Conservation (phyloP, 2,797 vertebrate genomes). For the Chloroceryle inda region DNA sequence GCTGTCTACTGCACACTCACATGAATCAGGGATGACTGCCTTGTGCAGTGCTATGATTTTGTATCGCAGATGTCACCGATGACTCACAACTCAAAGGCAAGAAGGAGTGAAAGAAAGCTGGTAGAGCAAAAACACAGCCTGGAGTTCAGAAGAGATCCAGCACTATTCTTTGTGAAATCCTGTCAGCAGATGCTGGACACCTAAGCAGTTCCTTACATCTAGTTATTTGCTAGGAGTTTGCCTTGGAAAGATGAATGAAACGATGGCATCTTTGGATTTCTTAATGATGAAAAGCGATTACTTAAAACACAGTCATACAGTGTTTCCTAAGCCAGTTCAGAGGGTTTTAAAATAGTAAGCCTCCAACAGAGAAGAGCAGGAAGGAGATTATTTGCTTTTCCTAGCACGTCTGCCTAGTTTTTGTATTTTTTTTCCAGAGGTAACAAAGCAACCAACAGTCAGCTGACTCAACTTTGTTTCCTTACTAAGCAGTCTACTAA, state of each 20-base stretch:
- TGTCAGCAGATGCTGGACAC: not conserved
- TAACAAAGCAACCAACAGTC: not conserved
- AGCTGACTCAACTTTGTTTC: not conserved
- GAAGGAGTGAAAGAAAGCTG: not conserved
- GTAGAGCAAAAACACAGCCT: not conserved
- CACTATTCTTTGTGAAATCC: not conserved
- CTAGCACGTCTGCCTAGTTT: not conserved
- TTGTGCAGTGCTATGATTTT: accelerated
- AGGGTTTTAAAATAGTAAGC: not conserved
- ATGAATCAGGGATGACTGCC: not conserved
- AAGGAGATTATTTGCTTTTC: not conserved
- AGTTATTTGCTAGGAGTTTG: not conserved
- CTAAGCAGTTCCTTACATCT: not conserved
- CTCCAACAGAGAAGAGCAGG: not conserved
- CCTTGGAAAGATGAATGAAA: not conserved
- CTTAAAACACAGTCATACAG: not conserved
- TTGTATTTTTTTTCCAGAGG: not conserved
- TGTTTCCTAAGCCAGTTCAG: not conserved
- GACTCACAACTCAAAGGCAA: not conserved
- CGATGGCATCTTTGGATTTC: not conserved
- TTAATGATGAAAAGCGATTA: not conserved
- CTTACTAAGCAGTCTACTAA: not conserved
- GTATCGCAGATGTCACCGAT: not conserved
- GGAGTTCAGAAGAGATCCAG: not conserved
- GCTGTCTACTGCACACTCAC: not conserved